Conservation (phyloP, 2,888 invertebrate genomes). For the Orthonevra nobilis region DNA sequence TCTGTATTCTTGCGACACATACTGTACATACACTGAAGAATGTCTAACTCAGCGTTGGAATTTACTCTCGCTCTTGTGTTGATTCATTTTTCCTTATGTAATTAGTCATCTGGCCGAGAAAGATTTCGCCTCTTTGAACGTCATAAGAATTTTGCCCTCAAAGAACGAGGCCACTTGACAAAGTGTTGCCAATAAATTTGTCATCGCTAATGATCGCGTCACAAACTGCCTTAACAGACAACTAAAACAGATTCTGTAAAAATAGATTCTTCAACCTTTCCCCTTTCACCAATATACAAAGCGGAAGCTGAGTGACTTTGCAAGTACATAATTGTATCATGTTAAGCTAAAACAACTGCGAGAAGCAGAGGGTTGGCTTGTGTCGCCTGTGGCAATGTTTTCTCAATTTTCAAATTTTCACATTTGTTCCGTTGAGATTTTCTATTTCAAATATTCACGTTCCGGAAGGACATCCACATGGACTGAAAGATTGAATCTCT, state of each 20-base stretch:
- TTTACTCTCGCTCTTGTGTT: neutral
- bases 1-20: too few species aligned
- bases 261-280: too few species aligned
- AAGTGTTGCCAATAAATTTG: constrained; percentile 43
- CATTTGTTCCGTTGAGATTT: constrained; percentile 67
- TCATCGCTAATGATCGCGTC: constrained; percentile 54
- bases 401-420: constrained; percentile 60
- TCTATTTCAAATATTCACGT: constrained; percentile 45
- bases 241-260: constrained; percentile 35
- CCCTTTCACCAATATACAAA: neutral
- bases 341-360: constrained; percentile 5
- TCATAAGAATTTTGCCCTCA: constrained; percentile 11
- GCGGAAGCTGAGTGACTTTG: constrained; percentile 9
- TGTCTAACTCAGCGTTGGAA: neutral
- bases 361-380: neutral
- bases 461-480: constrained; percentile 45
- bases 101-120: constrained; percentile 37
- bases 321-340: constrained; percentile 45
- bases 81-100: constrained; percentile 36
- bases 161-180: constrained; percentile 32
- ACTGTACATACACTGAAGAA: neutral
- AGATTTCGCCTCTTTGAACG: constrained; percentile 15
- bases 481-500: constrained; percentile 55
- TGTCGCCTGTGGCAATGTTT: constrained; percentile 41
- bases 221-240: constrained; percentile 34